Evolutionary conservation across 2,797 vertebrate genomes (phyloP), one percentile per base, ranked within the genome.

Genomic region (Graptemys geographica): DNA sequence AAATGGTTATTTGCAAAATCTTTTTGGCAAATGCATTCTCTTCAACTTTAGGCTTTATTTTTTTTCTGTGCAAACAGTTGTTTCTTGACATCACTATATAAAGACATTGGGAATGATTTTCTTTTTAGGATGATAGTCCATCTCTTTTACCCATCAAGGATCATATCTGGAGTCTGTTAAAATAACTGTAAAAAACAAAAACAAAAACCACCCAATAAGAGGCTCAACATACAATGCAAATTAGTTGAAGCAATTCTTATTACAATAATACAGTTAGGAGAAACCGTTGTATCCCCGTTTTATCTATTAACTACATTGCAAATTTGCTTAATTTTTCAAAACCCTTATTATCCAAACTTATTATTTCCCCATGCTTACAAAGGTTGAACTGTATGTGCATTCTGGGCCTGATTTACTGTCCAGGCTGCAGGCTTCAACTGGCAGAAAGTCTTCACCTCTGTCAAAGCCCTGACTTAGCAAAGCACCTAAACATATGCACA

Each of bases 371-470:
- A 27, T 47, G 11, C 44, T 76, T 59, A 59, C 59, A 62, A 28
- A 62, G 12, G 28, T 31, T 62, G 25, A 49, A 49, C 41, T 78
- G 6, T 78, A 49, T 49, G 23, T 79, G 84, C 88, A 21, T 59
- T 88, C 80, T 78, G 47, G 83, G 13, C 25, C 79, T 92, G 28
- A 59, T 96, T 90, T 93, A 76, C 82, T 94, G 27, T 11, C 89
- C 28, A 51, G 89, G 49, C 65, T 84, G n/a, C 5, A 88, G 92
- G 82, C 49, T 44, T 69, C 87, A 7, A 3, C 55, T 74, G 59
- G n/a, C 65, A 37, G 65, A 41, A 62, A 62, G 19, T 41, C n/a
- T 72, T 72, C n/a, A 23, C 19, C n/a, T 72, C 65, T 41, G 19
- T 41, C n/a, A 72, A 37, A 72, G n/a, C n/a, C 7, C 37, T 72